These are phyloP conservation scores for Pocillopora damicornis DNA, from an alignment of 64 coral and sea anemone species.

Conservation along the genomic window DNA sequence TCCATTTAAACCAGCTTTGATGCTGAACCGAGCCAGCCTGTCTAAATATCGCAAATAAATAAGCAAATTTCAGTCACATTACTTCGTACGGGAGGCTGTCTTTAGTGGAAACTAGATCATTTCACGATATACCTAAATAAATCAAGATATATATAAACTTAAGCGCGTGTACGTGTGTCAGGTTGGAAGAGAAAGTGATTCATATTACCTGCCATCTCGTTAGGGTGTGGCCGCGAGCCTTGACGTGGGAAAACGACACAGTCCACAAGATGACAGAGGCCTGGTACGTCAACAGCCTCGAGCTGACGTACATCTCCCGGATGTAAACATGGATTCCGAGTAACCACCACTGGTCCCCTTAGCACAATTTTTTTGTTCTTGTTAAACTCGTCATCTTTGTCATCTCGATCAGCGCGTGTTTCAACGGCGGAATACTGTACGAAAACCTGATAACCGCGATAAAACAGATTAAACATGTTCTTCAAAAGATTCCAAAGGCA, in stretches of 20 bases:
- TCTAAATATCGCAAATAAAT: no score
- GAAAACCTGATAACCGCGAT: slow-evolving; percentile 41
- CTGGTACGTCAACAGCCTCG: slow-evolving; percentile 49
- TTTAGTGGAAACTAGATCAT: no score
- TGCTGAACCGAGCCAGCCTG: no score
- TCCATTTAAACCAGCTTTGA: no score
- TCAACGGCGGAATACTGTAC: slow-evolving; percentile 78
- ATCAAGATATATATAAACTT: no score
- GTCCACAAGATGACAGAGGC: slow-evolving; percentile 69
- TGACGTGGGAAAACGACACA: slow-evolving; percentile 71
- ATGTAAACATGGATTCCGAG: slow-evolving; percentile 83
- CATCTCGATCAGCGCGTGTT: slow-evolving; percentile 31
- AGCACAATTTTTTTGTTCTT: slow-evolving; percentile 17
- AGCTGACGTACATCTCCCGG: slow-evolving; percentile 78
- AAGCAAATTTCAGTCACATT: no score
- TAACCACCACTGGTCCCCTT: slow-evolving; percentile 62
- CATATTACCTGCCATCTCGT: slow-evolving; percentile 78
- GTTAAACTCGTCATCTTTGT: slow-evolving; percentile 57
- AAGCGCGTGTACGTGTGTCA: no score
- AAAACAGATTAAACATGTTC: not conserved
- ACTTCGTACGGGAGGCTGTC: no score
- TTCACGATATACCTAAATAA: no score
- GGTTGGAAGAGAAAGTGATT: no score
- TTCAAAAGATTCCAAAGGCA: not conserved
- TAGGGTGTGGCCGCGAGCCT: slow-evolving; percentile 55